A percentile compares a stretch with the other conserved stretches of the same genome.
phyloP scores from a whole-genome alignment of 2,888 invertebrate genomes.

The Agrotis segetum region DNA sequence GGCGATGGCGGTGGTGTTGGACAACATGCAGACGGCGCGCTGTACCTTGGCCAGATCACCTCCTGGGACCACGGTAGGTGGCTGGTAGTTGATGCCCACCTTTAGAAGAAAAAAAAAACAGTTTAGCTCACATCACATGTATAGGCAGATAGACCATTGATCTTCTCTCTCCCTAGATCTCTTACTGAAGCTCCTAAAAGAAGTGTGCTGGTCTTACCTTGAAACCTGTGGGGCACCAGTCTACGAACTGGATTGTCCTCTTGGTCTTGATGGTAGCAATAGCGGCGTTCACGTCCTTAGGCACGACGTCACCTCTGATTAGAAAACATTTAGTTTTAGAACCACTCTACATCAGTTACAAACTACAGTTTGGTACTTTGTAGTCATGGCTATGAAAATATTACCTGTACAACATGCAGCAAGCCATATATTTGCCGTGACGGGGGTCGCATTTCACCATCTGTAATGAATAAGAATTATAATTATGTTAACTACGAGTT shows the following conservation, averaged over 20 bases:
- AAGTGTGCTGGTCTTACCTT: slow-evolving; percentile 81
- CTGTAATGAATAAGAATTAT: slow-evolving; percentile 86
- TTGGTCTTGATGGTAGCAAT: slow-evolving; percentile 99
- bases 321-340: not conserved
- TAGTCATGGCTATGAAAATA: too few relatives aligned
- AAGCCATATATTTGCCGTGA: slow-evolving; percentile 98
- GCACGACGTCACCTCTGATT: slow-evolving; percentile 96
- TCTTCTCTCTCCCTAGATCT: too few relatives aligned
- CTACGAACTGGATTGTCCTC: slow-evolving; percentile 96
- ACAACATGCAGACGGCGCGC: slow-evolving; percentile 98
- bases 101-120: slow-evolving; percentile 43
- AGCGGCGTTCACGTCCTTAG: slow-evolving; percentile 98
- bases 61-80: slow-evolving; percentile 97
- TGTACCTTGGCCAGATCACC: slow-evolving; percentile 98
- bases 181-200: not conserved
- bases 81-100: slow-evolving; percentile 97
- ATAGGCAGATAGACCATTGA: too few relatives aligned
- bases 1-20: slow-evolving; percentile 98
- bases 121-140: not conserved
- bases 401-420: slow-evolving; percentile 96
- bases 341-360: too few relatives aligned
- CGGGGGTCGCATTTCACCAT: slow-evolving; percentile 98
- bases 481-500: too few relatives aligned
- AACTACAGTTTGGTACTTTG: too few relatives aligned
- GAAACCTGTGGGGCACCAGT: slow-evolving; percentile 96